Conservation (phyloP, 2,888 invertebrate species). For the Tipula unca region DNA sequence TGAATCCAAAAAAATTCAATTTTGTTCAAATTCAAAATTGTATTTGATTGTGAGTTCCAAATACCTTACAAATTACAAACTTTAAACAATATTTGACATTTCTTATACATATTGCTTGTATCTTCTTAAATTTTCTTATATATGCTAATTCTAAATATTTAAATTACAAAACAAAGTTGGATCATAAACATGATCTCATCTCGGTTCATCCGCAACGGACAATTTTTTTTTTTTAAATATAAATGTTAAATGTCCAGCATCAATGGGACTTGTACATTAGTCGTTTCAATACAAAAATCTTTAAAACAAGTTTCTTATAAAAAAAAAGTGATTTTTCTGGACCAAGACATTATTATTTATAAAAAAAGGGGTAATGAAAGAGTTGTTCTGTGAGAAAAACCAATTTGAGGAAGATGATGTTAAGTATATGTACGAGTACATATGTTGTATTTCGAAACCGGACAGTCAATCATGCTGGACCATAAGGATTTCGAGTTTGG, state of each 20-base stretch:
- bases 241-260: not conserved
- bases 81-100: too few species aligned
- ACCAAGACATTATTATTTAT: not conserved
- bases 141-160: too few species aligned
- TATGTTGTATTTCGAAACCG: not conserved
- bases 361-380: not conserved
- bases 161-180: not conserved
- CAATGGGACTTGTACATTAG: not conserved
- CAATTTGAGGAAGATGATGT: not conserved
- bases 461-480: not conserved
- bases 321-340: not conserved
- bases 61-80: too few species aligned
- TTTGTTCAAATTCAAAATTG: too few species aligned
- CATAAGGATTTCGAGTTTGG: not conserved
- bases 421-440: too few species aligned
- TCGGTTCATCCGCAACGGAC: not conserved
- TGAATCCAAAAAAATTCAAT: too few species aligned
- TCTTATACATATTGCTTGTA: too few species aligned
- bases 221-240: not conserved
- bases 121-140: too few species aligned
- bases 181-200: too few species aligned
- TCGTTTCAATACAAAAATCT: not conserved
- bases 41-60: too few species aligned
- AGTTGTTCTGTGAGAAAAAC: not conserved
- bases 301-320: not conserved